Conservation (phyloP, 2,888 invertebrate genomes). For the Tolmerus cingulatus region DNA sequence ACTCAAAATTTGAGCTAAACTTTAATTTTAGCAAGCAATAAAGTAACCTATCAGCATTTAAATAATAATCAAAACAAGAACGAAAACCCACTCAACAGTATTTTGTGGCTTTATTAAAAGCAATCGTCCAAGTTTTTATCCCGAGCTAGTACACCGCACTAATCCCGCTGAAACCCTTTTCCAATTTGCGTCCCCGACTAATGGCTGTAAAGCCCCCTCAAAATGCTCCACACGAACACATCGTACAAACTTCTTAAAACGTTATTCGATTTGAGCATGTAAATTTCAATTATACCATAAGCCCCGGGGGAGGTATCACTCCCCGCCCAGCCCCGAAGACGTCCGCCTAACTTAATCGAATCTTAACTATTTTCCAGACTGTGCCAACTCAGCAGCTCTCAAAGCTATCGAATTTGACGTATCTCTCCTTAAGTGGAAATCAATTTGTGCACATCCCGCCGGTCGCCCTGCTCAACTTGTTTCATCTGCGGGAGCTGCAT, state of each 20-base stretch:
- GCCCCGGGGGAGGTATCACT: not conserved
- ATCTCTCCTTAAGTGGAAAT: conserved; percentile 81
- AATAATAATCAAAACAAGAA: not conserved
- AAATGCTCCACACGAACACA: not conserved
- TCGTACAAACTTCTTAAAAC: not conserved
- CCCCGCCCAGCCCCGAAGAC: not conserved
- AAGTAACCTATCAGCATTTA: not conserved
- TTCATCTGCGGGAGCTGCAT: conserved; percentile 78
- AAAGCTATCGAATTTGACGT: conserved; percentile 78
- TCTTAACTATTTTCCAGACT: conserved; percentile 56
- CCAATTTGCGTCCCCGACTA: not conserved
- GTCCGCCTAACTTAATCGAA: not conserved
- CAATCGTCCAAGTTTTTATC: not conserved
- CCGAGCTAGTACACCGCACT: not conserved
- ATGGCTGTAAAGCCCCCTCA: not conserved
- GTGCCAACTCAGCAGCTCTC: conserved; percentile 80
- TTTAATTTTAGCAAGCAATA: not conserved
- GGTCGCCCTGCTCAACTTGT: conserved; percentile 83
- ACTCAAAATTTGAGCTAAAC: not conserved
- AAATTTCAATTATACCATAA: not conserved
- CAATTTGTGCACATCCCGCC: conserved; percentile 76
- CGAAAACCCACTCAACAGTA: not conserved
- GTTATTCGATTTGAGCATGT: not conserved
- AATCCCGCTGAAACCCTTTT: not conserved
- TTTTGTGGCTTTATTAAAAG: not conserved